phyloP scores from a whole-genome alignment of 2,113 vertebrate genomes.

The Petrocephalus microphthalmus region DNA sequence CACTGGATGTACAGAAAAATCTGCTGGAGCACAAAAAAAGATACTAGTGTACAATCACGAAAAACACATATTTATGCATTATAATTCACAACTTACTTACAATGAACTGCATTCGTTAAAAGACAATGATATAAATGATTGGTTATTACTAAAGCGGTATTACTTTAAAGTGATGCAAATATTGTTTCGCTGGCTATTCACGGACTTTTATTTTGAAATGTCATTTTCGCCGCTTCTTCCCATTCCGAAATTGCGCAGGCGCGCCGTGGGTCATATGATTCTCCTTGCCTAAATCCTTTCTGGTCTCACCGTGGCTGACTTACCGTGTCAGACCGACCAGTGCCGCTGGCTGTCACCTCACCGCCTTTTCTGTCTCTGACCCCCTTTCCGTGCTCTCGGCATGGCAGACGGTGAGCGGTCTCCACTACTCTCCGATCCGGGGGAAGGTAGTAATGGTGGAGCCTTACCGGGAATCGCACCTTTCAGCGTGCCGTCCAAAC shows the following conservation, averaged over 20 bases:
- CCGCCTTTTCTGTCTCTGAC: not conserved
- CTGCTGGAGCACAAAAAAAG: not conserved
- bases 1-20: not conserved
- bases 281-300: slow-evolving; percentile 16
- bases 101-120: not conserved
- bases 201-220: slow-evolving; percentile 12
- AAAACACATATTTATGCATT: not conserved
- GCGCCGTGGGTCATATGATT: slow-evolving; percentile 23
- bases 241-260: slow-evolving; percentile 21
- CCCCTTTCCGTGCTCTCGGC: slow-evolving; percentile 48
- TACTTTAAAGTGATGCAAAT: not conserved
- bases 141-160: not conserved
- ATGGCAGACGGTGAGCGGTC: slow-evolving; percentile 75
- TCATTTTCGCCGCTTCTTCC: slow-evolving; percentile 19
- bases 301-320: not conserved
- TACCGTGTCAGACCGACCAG: not conserved
- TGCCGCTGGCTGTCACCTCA: not conserved
- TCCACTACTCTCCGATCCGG: slow-evolving; percentile 64
- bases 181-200: not conserved
- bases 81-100: not conserved
- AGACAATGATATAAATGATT: not conserved
- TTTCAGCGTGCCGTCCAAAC: slow-evolving; percentile 59
- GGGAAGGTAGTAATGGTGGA: slow-evolving; percentile 57
- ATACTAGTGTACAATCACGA: not conserved
- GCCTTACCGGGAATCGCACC: slow-evolving; percentile 55